These are phyloP conservation scores for Dryomyza anilis DNA, from an alignment of 2,888 invertebrate species.

Conservation along the genomic window DNA sequence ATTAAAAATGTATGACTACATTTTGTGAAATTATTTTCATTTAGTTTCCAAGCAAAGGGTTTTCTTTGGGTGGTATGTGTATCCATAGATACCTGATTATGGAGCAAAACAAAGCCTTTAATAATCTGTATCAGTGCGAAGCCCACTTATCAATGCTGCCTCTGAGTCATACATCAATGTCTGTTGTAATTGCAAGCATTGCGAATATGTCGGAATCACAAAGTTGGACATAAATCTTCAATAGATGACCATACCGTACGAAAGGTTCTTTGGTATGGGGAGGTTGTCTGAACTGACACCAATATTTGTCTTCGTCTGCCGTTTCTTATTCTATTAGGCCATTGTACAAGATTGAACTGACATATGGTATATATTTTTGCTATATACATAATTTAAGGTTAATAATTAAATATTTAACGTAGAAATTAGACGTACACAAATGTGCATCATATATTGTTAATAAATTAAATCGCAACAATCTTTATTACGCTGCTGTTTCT, in stretches of 20 bases:
- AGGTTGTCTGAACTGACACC: not conserved
- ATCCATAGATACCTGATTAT: not conserved
- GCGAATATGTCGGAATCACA: not conserved
- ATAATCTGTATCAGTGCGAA: not conserved
- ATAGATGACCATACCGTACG: not conserved
- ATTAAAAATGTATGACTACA: conserved; percentile 9
- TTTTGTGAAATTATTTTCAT: conserved; percentile 5
- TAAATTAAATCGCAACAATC: too few relatives aligned
- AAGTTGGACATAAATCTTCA: not conserved
- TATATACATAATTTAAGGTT: too few relatives aligned
- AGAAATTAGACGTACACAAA: too few relatives aligned
- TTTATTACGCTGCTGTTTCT: too few relatives aligned
- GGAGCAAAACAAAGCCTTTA: not conserved
- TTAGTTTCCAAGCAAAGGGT: not conserved
- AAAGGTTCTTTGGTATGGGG: not conserved
- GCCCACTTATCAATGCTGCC: conserved; percentile 2
- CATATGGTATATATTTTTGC: too few relatives aligned
- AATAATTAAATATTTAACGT: too few relatives aligned
- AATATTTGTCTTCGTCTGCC: not conserved
- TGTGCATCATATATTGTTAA: too few relatives aligned
- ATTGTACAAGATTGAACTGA: not conserved
- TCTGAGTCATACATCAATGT: not conserved
- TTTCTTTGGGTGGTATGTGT: not conserved
- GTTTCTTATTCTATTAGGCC: not conserved
- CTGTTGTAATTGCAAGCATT: not conserved